Evolutionary conservation across 2,888 invertebrate species (phyloP), one percentile per base, ranked within the genome.

Genomic region (Cotesia congregata): DNA sequence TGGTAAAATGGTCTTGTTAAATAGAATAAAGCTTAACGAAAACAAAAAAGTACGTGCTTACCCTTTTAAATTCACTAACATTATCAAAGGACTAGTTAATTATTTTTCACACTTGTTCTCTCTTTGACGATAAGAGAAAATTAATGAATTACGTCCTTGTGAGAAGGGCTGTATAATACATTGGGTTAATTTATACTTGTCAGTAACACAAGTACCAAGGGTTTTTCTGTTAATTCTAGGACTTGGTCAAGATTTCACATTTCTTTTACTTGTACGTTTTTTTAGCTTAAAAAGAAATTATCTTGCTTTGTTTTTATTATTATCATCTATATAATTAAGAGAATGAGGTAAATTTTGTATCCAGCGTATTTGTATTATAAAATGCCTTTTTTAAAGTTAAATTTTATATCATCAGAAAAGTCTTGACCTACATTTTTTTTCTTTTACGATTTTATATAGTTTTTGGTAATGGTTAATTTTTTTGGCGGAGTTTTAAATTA

Each of bases 131-230:
- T 78, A 76, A 79, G 76, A 67, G 50, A 69, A 77, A 75, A 79
- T 79, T 77, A 79, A 79, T 79, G 79, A 79, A 77, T 79, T 77
- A 75, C 68, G 68, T 62, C 20, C 39, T 39, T 39, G 72, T 50
- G 12, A 50, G 50, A 50, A 30, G 50, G 50, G 50, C 12, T 50
- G 50, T 50, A 75, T 76, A 74, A 77, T 77, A 65, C 65, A 73
- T 39, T 67, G 73, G 77, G 70, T 77, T 79, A 77, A 80, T 80
- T 80, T 78, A 80, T 79, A 80, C 79, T 79, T 79, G 77, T 79
- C 80, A 78, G 73, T 71, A 60, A 65, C 74, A 67, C 72, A 60
- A 69, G 68, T 20, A 71, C n/a, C 38, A 40, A 75, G 39, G 15
- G 60, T 59, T 74, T 77, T 30, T 67, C 65, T 41, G 68, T 38